Conservation (phyloP, 1,140 invertebrate species). For the Dendrolimus punctatus region DNA sequence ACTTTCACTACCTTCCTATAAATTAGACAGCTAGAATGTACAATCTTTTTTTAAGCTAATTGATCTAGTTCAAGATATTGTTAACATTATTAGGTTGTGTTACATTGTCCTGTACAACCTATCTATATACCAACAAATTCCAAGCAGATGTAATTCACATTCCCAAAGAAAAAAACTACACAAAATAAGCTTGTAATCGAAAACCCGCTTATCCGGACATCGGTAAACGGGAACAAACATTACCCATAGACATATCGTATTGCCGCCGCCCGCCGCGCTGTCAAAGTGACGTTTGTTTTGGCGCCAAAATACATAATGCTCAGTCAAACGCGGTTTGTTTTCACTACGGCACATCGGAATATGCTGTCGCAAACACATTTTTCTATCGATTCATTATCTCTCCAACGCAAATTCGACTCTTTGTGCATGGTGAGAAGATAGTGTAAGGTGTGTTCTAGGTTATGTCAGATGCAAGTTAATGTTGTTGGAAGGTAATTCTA, state of each 20-base stretch:
- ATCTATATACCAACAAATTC: no score
- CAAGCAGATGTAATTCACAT: no score
- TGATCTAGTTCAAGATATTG: no score
- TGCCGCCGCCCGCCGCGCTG: constrained; percentile 65
- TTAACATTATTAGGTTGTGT: no score
- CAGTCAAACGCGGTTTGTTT: constrained; percentile 39
- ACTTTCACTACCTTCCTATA: no score
- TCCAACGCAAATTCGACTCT: constrained; percentile 23
- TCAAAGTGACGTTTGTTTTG: constrained; percentile 66
- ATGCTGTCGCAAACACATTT: constrained; percentile 39
- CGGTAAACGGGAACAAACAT: constrained; percentile 57
- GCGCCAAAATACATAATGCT: constrained; percentile 69
- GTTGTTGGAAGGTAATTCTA: constrained; percentile 62
- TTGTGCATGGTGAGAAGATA: constrained; percentile 14
- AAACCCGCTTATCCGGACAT: constrained; percentile 56
- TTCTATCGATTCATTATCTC: constrained; percentile 26
- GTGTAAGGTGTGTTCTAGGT: constrained; percentile 10
- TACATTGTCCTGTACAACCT: no score
- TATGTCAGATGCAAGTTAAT: constrained; percentile 16
- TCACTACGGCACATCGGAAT: constrained; percentile 61
- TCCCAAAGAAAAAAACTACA: not conserved
- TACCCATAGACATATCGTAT: constrained; percentile 57
- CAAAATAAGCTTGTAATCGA: constrained; percentile 45
- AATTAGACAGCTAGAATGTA: no score
- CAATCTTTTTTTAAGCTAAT: no score